Conservation (phyloP, 2,797 vertebrate species). For the Danio tinwini region DNA sequence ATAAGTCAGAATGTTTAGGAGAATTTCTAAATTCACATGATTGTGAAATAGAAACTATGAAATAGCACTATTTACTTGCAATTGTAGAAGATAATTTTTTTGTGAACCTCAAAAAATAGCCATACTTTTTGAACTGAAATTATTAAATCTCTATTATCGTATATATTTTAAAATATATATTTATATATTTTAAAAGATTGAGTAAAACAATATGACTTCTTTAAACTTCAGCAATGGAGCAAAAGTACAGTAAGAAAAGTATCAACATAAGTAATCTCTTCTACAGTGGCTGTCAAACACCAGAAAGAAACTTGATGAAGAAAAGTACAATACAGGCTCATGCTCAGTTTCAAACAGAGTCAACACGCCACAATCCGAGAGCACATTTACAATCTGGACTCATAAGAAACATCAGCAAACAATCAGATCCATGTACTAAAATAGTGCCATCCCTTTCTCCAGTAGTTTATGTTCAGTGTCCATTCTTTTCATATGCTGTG, state of each 20-base stretch:
- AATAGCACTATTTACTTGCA: too few species aligned
- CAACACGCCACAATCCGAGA: background rate
- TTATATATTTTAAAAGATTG: background rate
- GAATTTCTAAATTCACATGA: too few species aligned
- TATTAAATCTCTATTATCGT: background rate
- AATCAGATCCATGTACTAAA: background rate
- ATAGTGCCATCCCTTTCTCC: background rate
- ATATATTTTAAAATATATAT: too few species aligned
- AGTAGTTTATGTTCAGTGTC: background rate
- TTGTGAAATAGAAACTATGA: too few species aligned
- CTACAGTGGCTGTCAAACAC: background rate
- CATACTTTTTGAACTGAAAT: background rate
- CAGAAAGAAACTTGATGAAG: background rate
- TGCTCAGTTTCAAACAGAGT: background rate
- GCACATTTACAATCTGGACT: background rate
- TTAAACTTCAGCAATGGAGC: background rate
- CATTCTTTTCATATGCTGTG: background rate
- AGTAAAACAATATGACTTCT: background rate
- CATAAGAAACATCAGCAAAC: background rate
- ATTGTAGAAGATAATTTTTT: too few species aligned
- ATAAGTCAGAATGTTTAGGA: too few species aligned
- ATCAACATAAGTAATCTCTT: background rate
- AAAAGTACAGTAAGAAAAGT: background rate
- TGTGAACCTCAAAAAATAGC: too few species aligned
- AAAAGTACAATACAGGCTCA: slow-evolving; percentile 1